phyloP scores from a whole-genome alignment of 2,888 invertebrate genomes.

The Dryobota labecula region DNA sequence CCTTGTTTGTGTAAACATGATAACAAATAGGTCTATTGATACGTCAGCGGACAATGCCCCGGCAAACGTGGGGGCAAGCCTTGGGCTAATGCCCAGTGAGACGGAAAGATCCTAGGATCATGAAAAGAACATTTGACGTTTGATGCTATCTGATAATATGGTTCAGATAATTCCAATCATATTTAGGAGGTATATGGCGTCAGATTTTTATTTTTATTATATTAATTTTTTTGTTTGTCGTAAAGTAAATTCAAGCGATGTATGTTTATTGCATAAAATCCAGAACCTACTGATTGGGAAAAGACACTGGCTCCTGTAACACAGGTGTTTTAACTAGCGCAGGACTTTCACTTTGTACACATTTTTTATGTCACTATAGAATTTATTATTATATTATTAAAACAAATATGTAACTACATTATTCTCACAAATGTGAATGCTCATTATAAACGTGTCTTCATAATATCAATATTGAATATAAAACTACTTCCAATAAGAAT shows the following conservation, averaged over 20 bases:
- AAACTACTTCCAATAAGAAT: neutral
- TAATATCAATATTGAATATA: neutral
- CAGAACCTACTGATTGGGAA: no score
- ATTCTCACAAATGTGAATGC: neutral
- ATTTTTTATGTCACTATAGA: no score
- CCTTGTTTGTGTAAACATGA: conserved; percentile 65
- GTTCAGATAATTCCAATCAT: conserved; percentile 50
- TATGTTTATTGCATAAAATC: no score
- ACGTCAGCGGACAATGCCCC: conserved; percentile 63
- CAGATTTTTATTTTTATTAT: no score
- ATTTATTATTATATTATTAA: no score
- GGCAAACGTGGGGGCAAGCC: conserved; percentile 46
- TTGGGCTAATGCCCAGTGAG: conserved; percentile 54
- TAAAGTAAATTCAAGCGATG: no score
- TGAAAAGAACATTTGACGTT: conserved; percentile 64
- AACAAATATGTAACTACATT: neutral
- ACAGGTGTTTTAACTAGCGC: no score
- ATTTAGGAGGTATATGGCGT: conserved; percentile 2
- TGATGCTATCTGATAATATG: conserved; percentile 50
- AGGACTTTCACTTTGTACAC: no score
- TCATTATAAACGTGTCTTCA: neutral
- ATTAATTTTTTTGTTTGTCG: no score
- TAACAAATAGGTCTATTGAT: conserved; percentile 71
- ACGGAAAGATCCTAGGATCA: conserved; percentile 61
- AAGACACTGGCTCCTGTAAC: no score